Evolutionary conservation across 2,888 invertebrate genomes (phyloP).

Genomic region (Amphipyra berbera): DNA sequence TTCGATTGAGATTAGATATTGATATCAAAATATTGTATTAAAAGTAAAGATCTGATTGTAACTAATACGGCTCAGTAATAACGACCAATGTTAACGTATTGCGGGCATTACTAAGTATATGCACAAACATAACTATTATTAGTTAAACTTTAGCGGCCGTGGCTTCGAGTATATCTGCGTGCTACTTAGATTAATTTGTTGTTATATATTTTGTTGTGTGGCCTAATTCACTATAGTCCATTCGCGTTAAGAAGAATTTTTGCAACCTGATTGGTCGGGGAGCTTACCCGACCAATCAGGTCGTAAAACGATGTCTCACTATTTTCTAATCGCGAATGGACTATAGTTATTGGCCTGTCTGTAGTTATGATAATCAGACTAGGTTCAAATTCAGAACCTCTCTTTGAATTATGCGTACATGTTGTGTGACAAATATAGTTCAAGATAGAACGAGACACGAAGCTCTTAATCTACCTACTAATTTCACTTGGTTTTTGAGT

Average conservation of each 20-base stretch:
- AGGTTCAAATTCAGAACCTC: neutral
- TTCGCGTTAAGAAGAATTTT: too few species aligned
- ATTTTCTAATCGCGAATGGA: too few species aligned
- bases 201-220: conserved; percentile 3
- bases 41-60: conserved; percentile 51
- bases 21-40: conserved; percentile 40
- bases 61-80: conserved; percentile 47
- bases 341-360: neutral
- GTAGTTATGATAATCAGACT: too few species aligned
- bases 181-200: conserved; percentile 6
- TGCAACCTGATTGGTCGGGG: too few species aligned
- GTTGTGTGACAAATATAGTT: too few species aligned
- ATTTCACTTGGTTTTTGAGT: too few species aligned
- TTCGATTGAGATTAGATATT: conserved; percentile 54
- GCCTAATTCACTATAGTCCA: too few species aligned
- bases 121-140: conserved; percentile 57
- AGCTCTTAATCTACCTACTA: too few species aligned
- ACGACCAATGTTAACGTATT: conserved; percentile 59
- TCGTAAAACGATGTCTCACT: too few species aligned
- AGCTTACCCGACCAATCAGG: too few species aligned
- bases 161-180: conserved; percentile 27
- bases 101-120: conserved; percentile 62
- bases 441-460: too few species aligned
- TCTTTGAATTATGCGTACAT: conserved; percentile 1
- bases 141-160: conserved; percentile 1